Conservation (phyloP, 2,888 invertebrate species). For the Cryptosula pallasiana region DNA sequence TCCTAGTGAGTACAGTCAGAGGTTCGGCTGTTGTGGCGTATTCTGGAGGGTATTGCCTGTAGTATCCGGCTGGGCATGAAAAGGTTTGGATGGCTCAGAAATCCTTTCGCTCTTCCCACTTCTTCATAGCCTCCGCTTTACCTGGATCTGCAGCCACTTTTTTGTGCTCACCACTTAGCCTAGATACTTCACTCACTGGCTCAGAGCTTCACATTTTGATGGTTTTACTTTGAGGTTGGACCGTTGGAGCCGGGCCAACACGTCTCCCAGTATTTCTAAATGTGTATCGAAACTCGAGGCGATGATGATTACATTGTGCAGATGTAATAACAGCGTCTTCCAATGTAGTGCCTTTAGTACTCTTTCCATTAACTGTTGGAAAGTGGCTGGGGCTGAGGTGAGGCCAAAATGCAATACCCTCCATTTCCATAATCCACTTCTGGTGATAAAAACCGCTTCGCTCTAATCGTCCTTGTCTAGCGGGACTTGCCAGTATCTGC, state of each 20-base stretch:
- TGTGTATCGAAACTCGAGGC: conserved; percentile 27
- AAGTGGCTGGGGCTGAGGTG: conserved; percentile 28
- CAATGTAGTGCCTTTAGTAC: too few species aligned
- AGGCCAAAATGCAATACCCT: conserved; percentile 32
- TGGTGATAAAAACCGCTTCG: too few species aligned
- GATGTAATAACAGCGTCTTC: too few species aligned
- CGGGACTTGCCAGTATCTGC: too few species aligned
- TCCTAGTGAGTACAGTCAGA: conserved; percentile 18
- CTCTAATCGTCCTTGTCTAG: too few species aligned
- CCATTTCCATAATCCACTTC: too few species aligned
- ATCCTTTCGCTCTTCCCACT: too few species aligned
- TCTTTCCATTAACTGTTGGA: conserved; percentile 32
- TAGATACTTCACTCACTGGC: conserved; percentile 17
- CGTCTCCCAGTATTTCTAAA: conserved; percentile 26
- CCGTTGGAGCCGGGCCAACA: conserved; percentile 30
- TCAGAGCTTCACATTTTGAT: conserved; percentile 30
- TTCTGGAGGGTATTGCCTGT: not conserved
- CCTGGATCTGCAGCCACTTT: too few species aligned
- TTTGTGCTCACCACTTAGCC: too few species aligned
- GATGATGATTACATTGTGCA: too few species aligned
- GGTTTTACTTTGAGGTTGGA: conserved; percentile 32
- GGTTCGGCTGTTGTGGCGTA: conserved; percentile 23
- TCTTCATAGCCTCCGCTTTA: too few species aligned
- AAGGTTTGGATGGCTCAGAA: too few species aligned
- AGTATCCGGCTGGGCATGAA: not conserved